Evolutionary conservation across 2,888 invertebrate genomes (phyloP), one percentile per base, ranked within the genome.

Genomic region (Loripinus fragilis): DNA sequence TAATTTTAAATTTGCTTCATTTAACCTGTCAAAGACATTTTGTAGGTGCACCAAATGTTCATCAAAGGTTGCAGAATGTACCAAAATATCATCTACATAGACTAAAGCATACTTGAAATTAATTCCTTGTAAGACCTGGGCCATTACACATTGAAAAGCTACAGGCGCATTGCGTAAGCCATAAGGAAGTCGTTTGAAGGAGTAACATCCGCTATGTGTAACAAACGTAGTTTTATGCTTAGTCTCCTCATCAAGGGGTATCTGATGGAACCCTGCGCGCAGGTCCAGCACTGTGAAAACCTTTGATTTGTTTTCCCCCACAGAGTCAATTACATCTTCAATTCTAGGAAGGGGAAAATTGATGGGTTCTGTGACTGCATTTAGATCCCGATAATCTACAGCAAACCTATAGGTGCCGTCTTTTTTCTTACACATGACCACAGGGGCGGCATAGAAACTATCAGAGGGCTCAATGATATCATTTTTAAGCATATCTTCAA

Each of bases 51-150:
- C 38, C 25, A 80, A 52, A 64, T 80, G 80, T 38, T 66, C 23
- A 41, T 67, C 64, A 65, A 80, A 67, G 8, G 45, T 64, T 15
- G 67, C 5, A 7, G 69, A 74, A 60, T 76, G 76, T 7, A 78
- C 55, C 12, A 85, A 25, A 2, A 86, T 75, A 50, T 86, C 86
- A 71, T 87, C 87, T 17, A 86, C 68, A 70, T 85, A 86, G 5
- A 76, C 72, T 15, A 86, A 45, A 1, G 68, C 71, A 52, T 71
- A 82, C 69, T 84, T 82, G 70, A 74, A 85, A 12, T 80, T 77
- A 0, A 76, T 60, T 17, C 71, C 71, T 45, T 33, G n/a, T 75
- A 12, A 74, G 60, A 28, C 64, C 0, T 42, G 52, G 8, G 74
- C 68, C 70, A 80, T 83, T 0, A 75, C 64, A 2, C n/a, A 28